Percentiles rank a stretch among this genome's conserved stretches.
Evolutionary conservation across 2,797 vertebrate genomes (phyloP).

Genomic region (Siniperca undulata): DNA sequence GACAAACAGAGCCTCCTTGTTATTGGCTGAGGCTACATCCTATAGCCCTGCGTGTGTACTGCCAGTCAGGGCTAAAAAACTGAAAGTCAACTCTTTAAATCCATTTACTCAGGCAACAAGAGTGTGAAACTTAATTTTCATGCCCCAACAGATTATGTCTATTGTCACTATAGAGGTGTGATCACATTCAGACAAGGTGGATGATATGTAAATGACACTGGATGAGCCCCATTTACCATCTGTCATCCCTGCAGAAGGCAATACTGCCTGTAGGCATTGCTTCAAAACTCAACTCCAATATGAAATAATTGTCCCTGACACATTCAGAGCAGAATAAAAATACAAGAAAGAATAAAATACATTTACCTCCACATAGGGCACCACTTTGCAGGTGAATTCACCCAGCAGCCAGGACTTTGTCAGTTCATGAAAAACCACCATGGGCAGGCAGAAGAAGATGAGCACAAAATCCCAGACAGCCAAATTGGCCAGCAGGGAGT

Average conservation of each 20-base stretch:
- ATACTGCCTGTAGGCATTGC: background rate
- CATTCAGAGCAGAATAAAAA: background rate
- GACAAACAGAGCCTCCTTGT: conserved; percentile 48
- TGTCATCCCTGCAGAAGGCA: conserved; percentile 13
- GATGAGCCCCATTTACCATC: conserved; percentile 25
- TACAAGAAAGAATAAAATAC: background rate
- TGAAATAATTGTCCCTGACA: background rate
- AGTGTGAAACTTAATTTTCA: conserved; percentile 9
- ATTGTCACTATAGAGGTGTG: conserved; percentile 21
- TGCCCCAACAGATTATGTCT: conserved; percentile 1
- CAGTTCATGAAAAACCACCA: conserved; percentile 97
- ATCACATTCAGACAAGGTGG: conserved; percentile 28
- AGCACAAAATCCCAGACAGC: conserved; percentile 98
- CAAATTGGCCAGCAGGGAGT: conserved; percentile 95
- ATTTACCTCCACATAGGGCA: conserved; percentile 97
- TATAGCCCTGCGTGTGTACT: conserved; percentile 3
- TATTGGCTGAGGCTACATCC: conserved; percentile 43
- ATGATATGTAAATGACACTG: conserved; percentile 28
- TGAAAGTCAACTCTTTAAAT: conserved; percentile 34
- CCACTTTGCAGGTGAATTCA: conserved; percentile 96
- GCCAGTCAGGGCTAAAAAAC: conserved; percentile 19
- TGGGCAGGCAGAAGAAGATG: conserved; percentile 95
- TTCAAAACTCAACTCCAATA: background rate
- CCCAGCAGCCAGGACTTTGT: conserved; percentile 97
- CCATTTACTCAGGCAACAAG: background rate